These are phyloP conservation scores for Pollachius pollachius DNA, from an alignment of 2,113 vertebrate genomes.

Conservation along the genomic window DNA sequence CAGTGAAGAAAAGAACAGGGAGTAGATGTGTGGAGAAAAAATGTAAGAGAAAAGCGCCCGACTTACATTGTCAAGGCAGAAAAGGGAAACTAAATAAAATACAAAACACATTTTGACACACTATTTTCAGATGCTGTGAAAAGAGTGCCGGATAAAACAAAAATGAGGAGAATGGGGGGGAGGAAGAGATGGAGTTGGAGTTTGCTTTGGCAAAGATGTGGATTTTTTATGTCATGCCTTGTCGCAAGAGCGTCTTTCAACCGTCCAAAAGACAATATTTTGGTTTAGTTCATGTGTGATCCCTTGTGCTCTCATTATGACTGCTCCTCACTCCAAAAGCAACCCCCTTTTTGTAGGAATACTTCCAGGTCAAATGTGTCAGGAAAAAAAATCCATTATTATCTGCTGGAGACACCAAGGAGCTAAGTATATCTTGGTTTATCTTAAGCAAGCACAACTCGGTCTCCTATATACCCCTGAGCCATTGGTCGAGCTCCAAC, in stretches of 20 bases:
- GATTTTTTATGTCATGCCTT: no score
- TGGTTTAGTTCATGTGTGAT: no score
- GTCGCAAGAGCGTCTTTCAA: no score
- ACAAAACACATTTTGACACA: slow-evolving; percentile 61
- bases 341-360: not conserved
- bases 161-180: slow-evolving; percentile 25
- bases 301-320: not conserved
- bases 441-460: no score
- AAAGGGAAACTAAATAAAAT: slow-evolving; percentile 27
- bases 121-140: slow-evolving; percentile 65
- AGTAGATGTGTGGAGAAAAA: slow-evolving; percentile 49
- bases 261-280: no score
- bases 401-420: no score
- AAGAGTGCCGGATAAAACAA: slow-evolving; percentile 25
- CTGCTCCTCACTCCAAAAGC: not conserved
- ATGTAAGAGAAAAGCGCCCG: slow-evolving; percentile 18
- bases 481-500: slow-evolving; percentile 21
- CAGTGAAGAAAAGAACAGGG: slow-evolving; percentile 65
- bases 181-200: slow-evolving; percentile 8
- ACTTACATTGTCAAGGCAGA: not conserved
- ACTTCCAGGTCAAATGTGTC: not conserved
- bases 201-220: not conserved
- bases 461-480: slow-evolving; percentile 7
- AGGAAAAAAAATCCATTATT: not conserved
- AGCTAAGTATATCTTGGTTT: no score